Evolutionary conservation across 1,140 invertebrate genomes (phyloP).

Genomic region (Ephestia elutella): DNA sequence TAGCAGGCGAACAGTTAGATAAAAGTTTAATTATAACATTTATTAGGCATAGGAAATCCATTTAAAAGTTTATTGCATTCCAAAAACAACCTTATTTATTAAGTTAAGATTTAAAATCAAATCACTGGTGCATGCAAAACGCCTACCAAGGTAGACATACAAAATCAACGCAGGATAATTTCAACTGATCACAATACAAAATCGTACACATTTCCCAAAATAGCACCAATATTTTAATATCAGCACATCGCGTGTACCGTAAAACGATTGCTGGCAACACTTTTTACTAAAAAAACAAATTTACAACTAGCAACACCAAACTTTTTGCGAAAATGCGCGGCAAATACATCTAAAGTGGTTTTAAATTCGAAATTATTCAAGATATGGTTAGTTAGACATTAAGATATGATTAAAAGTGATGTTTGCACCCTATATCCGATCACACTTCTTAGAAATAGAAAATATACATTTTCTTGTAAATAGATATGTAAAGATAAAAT

Average conservation of each 20-base stretch:
- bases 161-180: constrained; percentile 15
- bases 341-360: constrained; percentile 16
- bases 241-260: constrained; percentile 39
- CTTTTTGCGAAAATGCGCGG: constrained; percentile 25
- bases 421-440: constrained; percentile 48
- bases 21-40: constrained; percentile 11
- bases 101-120: constrained; percentile 31
- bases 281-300: constrained; percentile 23
- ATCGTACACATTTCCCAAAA: constrained; percentile 49
- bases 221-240: constrained; percentile 69
- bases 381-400: constrained; percentile 48
- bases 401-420: constrained; percentile 28
- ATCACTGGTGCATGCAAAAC: constrained; percentile 38
- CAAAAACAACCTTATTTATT: constrained; percentile 23
- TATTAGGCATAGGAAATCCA: constrained; percentile 14
- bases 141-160: neutral
- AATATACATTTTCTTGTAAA: constrained; percentile 62
- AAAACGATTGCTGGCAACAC: constrained; percentile 29
- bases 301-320: constrained; percentile 35
- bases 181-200: constrained; percentile 41
- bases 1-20: constrained; percentile 32
- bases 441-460: constrained; percentile 51
- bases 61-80: constrained; percentile 29
- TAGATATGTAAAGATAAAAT: constrained; percentile 64
- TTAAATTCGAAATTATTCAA: constrained; percentile 24